These are phyloP conservation scores for Ifrita kowaldi DNA, from an alignment of 2,113 vertebrate species.

Conservation along the genomic window DNA sequence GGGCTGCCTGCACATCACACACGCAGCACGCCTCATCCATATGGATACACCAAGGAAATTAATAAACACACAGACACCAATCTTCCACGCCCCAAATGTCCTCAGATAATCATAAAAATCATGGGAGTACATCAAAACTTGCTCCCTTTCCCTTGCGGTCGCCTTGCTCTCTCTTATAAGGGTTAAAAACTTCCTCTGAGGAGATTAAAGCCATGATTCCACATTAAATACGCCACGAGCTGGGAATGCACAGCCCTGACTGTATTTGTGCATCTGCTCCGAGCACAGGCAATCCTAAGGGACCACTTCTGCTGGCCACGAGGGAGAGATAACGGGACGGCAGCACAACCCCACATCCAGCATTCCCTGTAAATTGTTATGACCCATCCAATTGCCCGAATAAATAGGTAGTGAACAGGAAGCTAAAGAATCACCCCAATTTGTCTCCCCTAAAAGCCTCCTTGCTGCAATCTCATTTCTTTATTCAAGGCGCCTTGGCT, in stretches of 20 bases:
- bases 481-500: not conserved
- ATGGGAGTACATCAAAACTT: not conserved
- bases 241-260: not conserved
- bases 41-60: not conserved
- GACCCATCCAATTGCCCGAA: not conserved
- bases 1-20: not conserved
- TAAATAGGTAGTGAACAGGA: not conserved
- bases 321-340: not conserved
- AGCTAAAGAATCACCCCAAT: not conserved
- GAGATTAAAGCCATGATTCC: not conserved
- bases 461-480: not conserved
- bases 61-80: not conserved
- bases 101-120: not conserved
- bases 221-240: not conserved
- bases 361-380: not conserved
- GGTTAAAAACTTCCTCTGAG: not conserved
- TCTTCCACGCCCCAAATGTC: not conserved
- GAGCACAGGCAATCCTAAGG: not conserved
- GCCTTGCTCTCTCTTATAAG: not conserved
- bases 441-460: not conserved
- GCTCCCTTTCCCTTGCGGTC: not conserved
- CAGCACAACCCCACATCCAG: not conserved
- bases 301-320: not conserved
- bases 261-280: not conserved
- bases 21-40: not conserved